Conservation (phyloP, 1,140 invertebrate species). For the Tetramorium alpestre region DNA sequence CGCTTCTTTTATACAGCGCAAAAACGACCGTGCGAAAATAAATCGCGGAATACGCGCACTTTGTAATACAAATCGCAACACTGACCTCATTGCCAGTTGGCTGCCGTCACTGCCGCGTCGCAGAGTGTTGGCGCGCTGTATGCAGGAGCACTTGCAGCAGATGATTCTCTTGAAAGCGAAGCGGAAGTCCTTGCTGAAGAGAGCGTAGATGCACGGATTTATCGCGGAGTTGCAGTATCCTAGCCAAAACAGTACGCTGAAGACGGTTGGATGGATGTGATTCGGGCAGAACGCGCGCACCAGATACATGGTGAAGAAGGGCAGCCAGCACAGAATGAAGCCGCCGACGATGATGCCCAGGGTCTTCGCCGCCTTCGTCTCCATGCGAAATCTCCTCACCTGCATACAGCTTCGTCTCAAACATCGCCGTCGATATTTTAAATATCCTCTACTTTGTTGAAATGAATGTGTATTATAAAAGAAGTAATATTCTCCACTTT, state of each 20-base stretch:
- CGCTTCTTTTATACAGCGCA: background rate
- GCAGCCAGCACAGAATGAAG: constrained; percentile 97
- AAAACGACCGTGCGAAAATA: background rate
- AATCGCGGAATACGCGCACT: background rate
- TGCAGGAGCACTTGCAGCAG: constrained; percentile 92
- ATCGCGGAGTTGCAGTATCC: constrained; percentile 98
- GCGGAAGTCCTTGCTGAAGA: constrained; percentile 97
- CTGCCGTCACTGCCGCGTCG: constrained; percentile 90
- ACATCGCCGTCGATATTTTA: background rate
- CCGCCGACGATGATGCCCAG: constrained; percentile 97
- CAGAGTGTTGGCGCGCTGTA: constrained; percentile 79
- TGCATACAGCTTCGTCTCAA: constrained; percentile 70
- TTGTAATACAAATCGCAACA: background rate
- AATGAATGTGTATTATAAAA: background rate
- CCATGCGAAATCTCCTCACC: constrained; percentile 94
- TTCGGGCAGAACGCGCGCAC: constrained; percentile 93
- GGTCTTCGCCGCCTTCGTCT: constrained; percentile 97
- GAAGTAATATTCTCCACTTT: background rate
- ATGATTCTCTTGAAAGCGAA: constrained; percentile 97
- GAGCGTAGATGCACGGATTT: constrained; percentile 96
- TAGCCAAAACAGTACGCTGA: constrained; percentile 98
- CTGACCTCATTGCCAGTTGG: constrained; percentile 85
- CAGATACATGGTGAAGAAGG: constrained; percentile 97
- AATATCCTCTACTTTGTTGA: background rate
- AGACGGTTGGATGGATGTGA: constrained; percentile 92